phyloP scores from a whole-genome alignment of 2,113 vertebrate species.

The Myrmophylax atrothorax region DNA sequence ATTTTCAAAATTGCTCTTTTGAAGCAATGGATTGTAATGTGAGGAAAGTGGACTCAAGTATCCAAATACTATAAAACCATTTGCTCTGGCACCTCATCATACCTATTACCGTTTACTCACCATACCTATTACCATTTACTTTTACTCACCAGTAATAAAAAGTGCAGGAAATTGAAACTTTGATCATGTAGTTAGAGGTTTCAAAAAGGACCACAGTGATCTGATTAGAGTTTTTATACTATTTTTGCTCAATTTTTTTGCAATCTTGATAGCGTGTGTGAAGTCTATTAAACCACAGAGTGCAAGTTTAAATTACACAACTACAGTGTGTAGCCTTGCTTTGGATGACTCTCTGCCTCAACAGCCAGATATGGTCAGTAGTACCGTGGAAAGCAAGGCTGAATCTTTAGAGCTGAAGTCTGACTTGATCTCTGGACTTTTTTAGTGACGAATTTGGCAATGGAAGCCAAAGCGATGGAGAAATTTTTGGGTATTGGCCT shows the following conservation, averaged over 20 bases:
- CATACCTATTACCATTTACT: background rate
- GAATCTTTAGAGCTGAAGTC: background rate
- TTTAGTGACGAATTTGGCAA: conserved; percentile 38
- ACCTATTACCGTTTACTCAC: background rate
- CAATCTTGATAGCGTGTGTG: background rate
- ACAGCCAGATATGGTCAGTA: background rate
- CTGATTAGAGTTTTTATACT: conserved; percentile 31
- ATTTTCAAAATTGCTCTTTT: background rate
- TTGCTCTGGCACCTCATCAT: background rate
- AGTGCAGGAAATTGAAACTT: conserved; percentile 58
- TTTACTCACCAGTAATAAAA: background rate
- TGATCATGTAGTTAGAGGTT: conserved; percentile 7
- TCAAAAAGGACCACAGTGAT: conserved; percentile 35
- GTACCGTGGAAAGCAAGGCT: conserved; percentile 1
- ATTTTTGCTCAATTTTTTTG: background rate
- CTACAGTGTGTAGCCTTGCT: background rate
- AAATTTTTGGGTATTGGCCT: conserved; percentile 57
- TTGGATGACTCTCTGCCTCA: background rate
- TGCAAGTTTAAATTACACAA: background rate
- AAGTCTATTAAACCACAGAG: conserved; percentile 15
- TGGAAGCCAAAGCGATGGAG: conserved; percentile 51
- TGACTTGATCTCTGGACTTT: conserved; percentile 51
- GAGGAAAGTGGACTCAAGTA: background rate
- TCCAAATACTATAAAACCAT: background rate
- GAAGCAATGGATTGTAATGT: background rate